Conservation (phyloP, 2,113 vertebrate species). For the Empidonax alnorum region DNA sequence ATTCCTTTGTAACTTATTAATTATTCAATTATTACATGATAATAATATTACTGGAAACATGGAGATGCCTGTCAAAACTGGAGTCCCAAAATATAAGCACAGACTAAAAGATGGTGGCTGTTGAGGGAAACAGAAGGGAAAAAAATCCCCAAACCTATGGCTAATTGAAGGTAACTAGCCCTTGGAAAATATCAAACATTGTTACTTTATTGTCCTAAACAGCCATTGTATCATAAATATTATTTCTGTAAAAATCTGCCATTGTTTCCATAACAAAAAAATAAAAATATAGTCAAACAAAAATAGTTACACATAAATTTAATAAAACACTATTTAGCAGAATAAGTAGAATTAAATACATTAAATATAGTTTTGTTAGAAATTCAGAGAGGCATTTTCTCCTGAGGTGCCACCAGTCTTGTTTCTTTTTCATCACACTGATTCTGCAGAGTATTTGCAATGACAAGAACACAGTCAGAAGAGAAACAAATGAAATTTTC, state of each 20-base stretch:
- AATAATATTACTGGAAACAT: neutral
- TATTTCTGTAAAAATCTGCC: neutral
- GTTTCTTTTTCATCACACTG: neutral
- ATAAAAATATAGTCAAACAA: neutral
- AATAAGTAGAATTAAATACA: neutral
- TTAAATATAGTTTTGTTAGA: neutral
- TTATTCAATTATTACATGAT: neutral
- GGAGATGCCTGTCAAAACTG: neutral
- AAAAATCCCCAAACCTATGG: neutral
- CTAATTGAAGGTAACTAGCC: neutral
- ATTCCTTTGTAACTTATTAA: neutral
- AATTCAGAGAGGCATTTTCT: neutral
- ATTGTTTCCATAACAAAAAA: neutral
- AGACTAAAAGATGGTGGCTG: neutral
- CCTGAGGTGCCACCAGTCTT: neutral
- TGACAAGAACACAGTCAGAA: neutral
- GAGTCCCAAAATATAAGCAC: neutral
- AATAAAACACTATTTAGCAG: neutral
- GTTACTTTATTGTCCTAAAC: neutral
- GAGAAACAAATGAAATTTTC: neutral
- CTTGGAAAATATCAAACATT: neutral
- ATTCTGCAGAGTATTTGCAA: neutral
- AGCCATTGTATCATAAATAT: neutral
- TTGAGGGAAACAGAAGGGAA: neutral
- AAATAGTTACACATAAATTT: neutral